Evolutionary conservation across 1,140 invertebrate species (phyloP), one percentile per base, ranked within the genome.

Genomic region (Apocrypta bakeri): DNA sequence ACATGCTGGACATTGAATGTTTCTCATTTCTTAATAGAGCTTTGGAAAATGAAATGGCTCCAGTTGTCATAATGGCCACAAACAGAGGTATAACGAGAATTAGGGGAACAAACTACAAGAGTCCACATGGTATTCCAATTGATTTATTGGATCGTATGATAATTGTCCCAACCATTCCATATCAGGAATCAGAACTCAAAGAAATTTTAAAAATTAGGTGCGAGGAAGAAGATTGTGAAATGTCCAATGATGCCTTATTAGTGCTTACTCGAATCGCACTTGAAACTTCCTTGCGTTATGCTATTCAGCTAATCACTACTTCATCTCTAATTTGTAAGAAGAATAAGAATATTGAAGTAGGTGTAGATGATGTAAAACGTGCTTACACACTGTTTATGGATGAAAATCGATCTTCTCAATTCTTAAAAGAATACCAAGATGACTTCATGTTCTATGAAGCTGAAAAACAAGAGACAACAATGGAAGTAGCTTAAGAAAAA

Each of bases 1-100:
- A 99, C 88, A 99, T 99, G 98, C 92, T 99, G 83, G 99, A 99
- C 88, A 98, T 99, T 73, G 98, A 99, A 90, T 99, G 98, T 90
- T 99, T 99, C 92, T 99, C 98, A 0, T 99, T 98, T 90, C 91
- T 99, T 0, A 99, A 99, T 93, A 94, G 98, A 69, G 98, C 98
- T 0, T 91, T 99, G 29, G 99, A 99, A 89, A 97, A 97, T 85
- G 98, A 99, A 87, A 98, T 99, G 94, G 96, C 98, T 0, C 99
- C 99, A 0, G 96, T 99, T 31, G 95, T 99, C 2, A 98, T 99
- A 11, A 99, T 99, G 97, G 99, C 99, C 1, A 99, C 98, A n/a
- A 99, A 99, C 92, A 94, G 98, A 85, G 98, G 91, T 17, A 98
- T 99, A 66, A 99, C 98, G 0, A 95, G 95, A 83, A 99, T 99